Percentiles rank a stretch among this genome's conserved stretches.
phyloP scores from a whole-genome alignment of 1,140 invertebrate genomes.

The Whitmania pigra region DNA sequence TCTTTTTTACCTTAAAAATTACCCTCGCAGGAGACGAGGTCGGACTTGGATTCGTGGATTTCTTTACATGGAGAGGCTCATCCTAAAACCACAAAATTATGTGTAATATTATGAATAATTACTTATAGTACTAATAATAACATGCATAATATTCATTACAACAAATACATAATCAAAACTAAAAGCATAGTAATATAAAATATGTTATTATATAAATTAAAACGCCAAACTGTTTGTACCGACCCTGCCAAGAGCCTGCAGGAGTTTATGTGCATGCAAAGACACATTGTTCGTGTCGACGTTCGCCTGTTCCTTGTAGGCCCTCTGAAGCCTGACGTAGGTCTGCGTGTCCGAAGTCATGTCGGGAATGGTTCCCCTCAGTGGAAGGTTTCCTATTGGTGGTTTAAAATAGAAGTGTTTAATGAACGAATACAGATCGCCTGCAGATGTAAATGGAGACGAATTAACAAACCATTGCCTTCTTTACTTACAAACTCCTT shows the following conservation, averaged over 20 bases:
- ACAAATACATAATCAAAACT: too few relatives aligned
- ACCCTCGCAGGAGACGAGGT: conserved; percentile 22
- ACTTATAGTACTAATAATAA: too few relatives aligned
- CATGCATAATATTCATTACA: too few relatives aligned
- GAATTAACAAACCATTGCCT: conserved; percentile 46
- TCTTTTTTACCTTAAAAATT: background rate
- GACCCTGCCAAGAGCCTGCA: conserved; percentile 47
- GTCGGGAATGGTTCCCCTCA: conserved; percentile 84
- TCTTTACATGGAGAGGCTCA: conserved; percentile 19
- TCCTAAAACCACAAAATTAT: conserved; percentile 14
- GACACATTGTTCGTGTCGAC: conserved; percentile 68
- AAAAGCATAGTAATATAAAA: too few relatives aligned
- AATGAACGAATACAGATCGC: background rate
- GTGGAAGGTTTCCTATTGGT: conserved; percentile 57
- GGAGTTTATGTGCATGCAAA: conserved; percentile 62
- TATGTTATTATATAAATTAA: too few relatives aligned
- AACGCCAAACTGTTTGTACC: background rate
- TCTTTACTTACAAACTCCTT: conserved; percentile 77
- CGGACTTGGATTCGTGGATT: conserved; percentile 17
- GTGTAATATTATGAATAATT: too few relatives aligned
- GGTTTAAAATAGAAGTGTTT: background rate
- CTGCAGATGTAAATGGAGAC: background rate
- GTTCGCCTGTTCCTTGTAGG: conserved; percentile 66
- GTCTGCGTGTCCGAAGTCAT: conserved; percentile 90
- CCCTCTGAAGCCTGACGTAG: conserved; percentile 78